Base-by-base conservation (phyloP, 1,140 invertebrate genomes). In the Plutomurus gul region DNA sequence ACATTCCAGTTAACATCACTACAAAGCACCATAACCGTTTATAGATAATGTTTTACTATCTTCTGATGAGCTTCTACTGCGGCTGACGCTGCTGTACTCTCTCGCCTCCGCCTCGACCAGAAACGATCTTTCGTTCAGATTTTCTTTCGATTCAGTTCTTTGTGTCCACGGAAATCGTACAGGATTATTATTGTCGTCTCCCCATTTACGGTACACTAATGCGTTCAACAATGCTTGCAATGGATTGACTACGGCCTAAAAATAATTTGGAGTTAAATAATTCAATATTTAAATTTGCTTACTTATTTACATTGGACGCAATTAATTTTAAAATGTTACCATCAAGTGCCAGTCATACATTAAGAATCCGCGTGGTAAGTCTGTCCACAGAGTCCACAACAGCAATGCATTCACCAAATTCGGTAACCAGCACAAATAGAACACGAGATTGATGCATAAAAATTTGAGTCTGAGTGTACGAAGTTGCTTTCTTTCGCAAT, bases 401-500 rank as follows among this genome's bases (percentile, higher is more conserved):
- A 94, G 84, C 60, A 93, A 85, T 8, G 92, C 92, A 85, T 93
- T 94, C 6, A 94, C 87, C 18, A 95, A 85, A 87, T 95, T 95
- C 11, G 93, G 93, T 46, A 92, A 79, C 93, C 93, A 95, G 84
- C 93, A 95, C 20, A 94, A 79, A 84, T 93, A 94, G 86, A 94
- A 95, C 3, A 91, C 92, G 1, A 91, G 83, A 86, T 93, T 94
- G 47, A 93, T 94, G 11, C 92, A 86, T 13, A 90, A 90, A 86
- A 94, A 95, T 86, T 93, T 93, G 0, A 92, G 83, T 70, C 88
- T 90, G 22, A 94, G 87, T 1, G 90, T 88, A 82, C 93, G 90
- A 7, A 94, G 88, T 22, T 94, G 87, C 76, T 89, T 89, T 56
- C 93, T 87, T 84, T 95, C 93, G 81, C 90, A 89, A 25, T 85